These are phyloP conservation scores for Andrena trimmerana DNA, from an alignment of 2,888 invertebrate genomes.

Conservation along the genomic window DNA sequence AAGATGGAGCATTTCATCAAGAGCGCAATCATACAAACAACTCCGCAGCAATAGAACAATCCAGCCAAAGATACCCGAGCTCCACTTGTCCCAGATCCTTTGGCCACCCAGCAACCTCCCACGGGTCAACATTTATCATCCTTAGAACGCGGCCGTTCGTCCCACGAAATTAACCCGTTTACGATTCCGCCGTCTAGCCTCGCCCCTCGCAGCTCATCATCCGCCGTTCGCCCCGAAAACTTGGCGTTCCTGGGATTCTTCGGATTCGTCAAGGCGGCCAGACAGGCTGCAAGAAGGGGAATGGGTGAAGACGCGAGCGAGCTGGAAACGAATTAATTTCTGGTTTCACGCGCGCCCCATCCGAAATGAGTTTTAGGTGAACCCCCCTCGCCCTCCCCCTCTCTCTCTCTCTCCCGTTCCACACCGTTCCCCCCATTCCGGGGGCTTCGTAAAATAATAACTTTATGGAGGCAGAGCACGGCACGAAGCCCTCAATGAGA, in stretches of 20 bases:
- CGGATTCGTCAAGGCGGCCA: conserved; percentile 27
- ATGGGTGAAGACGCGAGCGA: background rate
- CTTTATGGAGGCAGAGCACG: conserved; percentile 66
- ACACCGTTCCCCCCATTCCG: too few relatives aligned
- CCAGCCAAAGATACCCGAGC: too few relatives aligned
- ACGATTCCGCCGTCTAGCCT: background rate
- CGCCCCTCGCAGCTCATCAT: background rate
- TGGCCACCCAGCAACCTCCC: too few relatives aligned
- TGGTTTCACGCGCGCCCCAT: conserved; percentile 36
- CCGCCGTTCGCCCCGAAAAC: background rate
- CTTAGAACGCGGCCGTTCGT: background rate
- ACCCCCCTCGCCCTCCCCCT: conserved; percentile 10
- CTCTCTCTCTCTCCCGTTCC: too few relatives aligned
- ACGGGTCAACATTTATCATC: conserved; percentile 10
- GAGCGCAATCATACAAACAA: too few relatives aligned
- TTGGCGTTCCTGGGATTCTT: conserved; percentile 47
- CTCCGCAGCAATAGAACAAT: too few relatives aligned
- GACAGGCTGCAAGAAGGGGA: background rate
- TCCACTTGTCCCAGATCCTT: background rate
- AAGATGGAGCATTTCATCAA: too few relatives aligned
- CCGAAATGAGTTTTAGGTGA: conserved; percentile 47
- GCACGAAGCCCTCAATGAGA: conserved; percentile 51
- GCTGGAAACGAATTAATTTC: conserved; percentile 56
- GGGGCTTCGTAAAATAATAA: conserved; percentile 75
- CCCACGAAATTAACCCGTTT: conserved; percentile 2